A percentile compares a stretch with the other conserved stretches of the same genome.
Evolutionary conservation across 2,113 vertebrate species (phyloP).

Genomic region (Microtus ochrogaster): DNA sequence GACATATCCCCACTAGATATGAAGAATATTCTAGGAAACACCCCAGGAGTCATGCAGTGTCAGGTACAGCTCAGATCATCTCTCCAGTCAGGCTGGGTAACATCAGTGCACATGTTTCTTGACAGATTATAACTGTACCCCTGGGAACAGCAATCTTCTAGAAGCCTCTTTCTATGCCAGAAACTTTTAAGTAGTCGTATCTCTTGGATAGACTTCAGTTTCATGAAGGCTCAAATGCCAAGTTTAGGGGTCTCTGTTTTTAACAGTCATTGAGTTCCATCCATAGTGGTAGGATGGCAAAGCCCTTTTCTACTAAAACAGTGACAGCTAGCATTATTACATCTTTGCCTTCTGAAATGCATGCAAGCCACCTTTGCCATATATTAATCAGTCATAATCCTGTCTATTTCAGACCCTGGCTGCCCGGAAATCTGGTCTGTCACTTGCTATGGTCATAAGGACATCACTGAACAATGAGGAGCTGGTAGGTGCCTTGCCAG

Average conservation of each 20-base stretch:
- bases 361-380: not conserved
- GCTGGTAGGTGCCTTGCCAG: constrained; percentile 90
- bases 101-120: not conserved
- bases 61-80: not conserved
- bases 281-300: not conserved
- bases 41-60: not conserved
- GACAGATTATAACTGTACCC: not conserved
- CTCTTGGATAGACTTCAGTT: not conserved
- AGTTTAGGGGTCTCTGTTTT: not conserved
- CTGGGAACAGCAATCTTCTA: not conserved
- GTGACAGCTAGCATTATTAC: not conserved
- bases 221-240: not conserved
- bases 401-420: constrained; percentile 91
- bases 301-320: constrained; percentile 16
- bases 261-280: not conserved
- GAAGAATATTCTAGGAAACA: not conserved
- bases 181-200: not conserved
- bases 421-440: constrained; percentile 98
- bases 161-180: not conserved
- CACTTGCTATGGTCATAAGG: constrained; percentile 95
- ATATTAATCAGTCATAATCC: not conserved
- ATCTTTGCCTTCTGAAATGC: not conserved
- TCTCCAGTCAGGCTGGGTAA: not conserved
- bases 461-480: constrained; percentile 97
- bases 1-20: not conserved